These are phyloP conservation scores for Drosophila cracens DNA, from an alignment of 2,888 invertebrate genomes.

Conservation along the genomic window DNA sequence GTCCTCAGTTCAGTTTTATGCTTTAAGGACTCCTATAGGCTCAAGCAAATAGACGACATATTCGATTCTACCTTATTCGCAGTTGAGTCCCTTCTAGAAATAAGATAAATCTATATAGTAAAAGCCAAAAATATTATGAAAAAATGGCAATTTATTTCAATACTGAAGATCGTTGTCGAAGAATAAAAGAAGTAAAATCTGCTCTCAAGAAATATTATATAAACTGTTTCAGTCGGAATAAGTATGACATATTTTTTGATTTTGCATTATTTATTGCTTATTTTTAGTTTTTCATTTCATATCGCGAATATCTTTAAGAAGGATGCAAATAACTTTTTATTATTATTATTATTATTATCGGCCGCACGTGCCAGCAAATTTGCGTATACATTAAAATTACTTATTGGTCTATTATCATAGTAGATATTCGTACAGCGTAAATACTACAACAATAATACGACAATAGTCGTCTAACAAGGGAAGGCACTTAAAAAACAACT, in stretches of 20 bases:
- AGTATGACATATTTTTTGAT: not conserved
- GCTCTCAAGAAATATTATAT: too few species aligned
- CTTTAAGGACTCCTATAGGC: not conserved
- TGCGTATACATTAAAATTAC: constrained; percentile 14
- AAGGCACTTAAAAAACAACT: constrained; percentile 55
- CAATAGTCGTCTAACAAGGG: constrained; percentile 17
- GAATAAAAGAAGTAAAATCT: not conserved
- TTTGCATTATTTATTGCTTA: not conserved
- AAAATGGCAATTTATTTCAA: not conserved
- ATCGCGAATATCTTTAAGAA: not conserved
- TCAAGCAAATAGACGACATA: not conserved
- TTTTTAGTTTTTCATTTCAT: not conserved
- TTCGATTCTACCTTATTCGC: too few species aligned
- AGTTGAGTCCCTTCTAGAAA: not conserved
- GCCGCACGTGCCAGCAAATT: not conserved
- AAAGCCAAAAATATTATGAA: not conserved
- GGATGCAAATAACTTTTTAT: not conserved
- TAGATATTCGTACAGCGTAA: not conserved
- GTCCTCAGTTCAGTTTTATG: not conserved
- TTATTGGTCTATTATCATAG: constrained; percentile 27
- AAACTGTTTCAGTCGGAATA: not conserved
- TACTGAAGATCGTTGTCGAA: not conserved
- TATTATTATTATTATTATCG: not conserved
- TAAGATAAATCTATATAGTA: not conserved
- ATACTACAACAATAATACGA: constrained; percentile 25